A percentile compares a stretch with the other conserved stretches of the same genome.
These are phyloP conservation scores for Azemiops feae DNA, from an alignment of 2,113 vertebrate genomes.

Conservation along the genomic window DNA sequence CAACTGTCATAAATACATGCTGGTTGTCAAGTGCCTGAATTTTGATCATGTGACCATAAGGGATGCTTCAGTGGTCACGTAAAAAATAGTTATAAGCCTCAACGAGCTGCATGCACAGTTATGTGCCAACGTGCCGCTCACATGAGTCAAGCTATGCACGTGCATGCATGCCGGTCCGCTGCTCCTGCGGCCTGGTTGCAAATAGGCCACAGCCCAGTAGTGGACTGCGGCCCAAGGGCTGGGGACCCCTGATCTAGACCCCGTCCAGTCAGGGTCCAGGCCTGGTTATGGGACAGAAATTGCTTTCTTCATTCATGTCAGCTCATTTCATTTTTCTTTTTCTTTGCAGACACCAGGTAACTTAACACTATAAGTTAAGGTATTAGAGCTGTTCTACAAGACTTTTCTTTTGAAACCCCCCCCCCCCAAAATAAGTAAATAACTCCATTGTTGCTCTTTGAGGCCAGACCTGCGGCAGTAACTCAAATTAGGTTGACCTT, in stretches of 20 bases:
- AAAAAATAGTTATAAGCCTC: background rate
- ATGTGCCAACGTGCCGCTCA: background rate
- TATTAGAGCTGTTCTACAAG: slow-evolving; percentile 43
- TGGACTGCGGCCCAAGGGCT: no score
- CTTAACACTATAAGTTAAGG: slow-evolving; percentile 14
- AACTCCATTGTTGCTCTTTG: slow-evolving; percentile 62
- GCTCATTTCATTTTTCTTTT: background rate
- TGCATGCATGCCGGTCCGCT: no score
- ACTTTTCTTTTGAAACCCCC: slow-evolving; percentile 39
- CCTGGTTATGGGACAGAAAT: background rate
- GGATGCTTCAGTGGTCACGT: background rate
- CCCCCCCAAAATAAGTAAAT: slow-evolving; percentile 55
- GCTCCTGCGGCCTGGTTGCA: no score
- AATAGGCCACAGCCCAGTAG: no score
- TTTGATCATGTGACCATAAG: background rate
- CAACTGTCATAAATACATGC: background rate
- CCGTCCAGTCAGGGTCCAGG: background rate
- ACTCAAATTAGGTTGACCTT: slow-evolving; percentile 66
- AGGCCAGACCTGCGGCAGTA: slow-evolving; percentile 66
- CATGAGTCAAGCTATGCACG: background rate
- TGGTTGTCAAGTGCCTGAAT: background rate
- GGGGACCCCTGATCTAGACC: no score
- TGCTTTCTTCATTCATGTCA: background rate
- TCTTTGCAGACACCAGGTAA: background rate
- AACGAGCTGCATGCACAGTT: background rate